A percentile compares a stretch with the other conserved stretches of the same genome.
These are phyloP conservation scores for Thamnophis elegans DNA, from an alignment of 2,797 vertebrate species.

Conservation along the genomic window DNA sequence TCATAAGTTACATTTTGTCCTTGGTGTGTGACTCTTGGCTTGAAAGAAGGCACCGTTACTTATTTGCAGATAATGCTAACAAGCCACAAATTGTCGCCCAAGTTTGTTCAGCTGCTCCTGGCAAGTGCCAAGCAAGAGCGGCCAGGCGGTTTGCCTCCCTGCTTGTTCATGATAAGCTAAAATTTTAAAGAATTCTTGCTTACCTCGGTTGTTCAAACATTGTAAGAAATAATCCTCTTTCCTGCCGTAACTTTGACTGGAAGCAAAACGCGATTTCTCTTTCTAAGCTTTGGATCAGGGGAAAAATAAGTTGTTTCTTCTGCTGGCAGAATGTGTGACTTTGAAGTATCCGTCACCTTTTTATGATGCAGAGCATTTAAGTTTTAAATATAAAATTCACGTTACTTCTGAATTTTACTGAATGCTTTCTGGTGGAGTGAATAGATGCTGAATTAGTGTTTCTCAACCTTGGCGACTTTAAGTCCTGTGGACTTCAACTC, in stretches of 20 bases:
- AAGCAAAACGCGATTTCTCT: not conserved
- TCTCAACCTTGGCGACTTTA: no score
- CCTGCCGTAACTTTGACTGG: not conserved
- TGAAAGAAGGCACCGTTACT: not conserved
- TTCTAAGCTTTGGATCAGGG: not conserved
- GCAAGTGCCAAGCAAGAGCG: not conserved
- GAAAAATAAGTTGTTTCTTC: not conserved
- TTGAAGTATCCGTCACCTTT: not conserved
- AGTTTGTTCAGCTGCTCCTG: not conserved
- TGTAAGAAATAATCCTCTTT: not conserved
- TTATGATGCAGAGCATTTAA: not conserved
- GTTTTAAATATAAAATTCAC: not conserved
- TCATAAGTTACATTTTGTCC: constrained; percentile 10
- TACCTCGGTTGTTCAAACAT: not conserved
- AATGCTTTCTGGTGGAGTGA: not conserved
- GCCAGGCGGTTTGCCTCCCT: not conserved
- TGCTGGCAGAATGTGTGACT: not conserved
- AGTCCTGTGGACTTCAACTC: no score
- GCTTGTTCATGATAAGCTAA: not conserved
- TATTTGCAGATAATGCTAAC: not conserved
- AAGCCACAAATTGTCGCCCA: not conserved
- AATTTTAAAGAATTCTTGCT: not conserved
- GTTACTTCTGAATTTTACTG: not conserved
- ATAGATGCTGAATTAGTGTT: not conserved
- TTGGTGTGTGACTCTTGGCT: constrained; percentile 1